Base-by-base conservation (phyloP, 1,140 invertebrate genomes). In the Eumeta japonica region DNA sequence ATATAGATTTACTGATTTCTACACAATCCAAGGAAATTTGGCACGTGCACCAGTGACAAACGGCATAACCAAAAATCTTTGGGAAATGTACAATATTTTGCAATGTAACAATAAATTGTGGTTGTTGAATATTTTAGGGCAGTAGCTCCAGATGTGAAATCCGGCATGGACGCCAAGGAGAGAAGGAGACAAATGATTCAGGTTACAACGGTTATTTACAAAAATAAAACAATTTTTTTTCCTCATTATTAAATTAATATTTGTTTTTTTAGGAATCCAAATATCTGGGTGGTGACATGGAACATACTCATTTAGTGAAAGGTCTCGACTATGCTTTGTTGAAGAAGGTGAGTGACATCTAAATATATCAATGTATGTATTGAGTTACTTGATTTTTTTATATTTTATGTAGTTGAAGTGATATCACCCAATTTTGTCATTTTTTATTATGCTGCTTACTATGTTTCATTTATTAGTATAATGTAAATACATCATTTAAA, bases 251-350 rank as follows among this genome's bases (percentile, higher is more conserved):
- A 9, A 15, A 14, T 16, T 35, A 17, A 27, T n/a, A 28, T 35
- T 13, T 45, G 35, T 39, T 41, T 29, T 67, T 66, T 16, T 53
- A 76, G 72, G 95, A 99, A 71, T 99, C 97, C 0, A 99, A 99
- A 78, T 99, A 95, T 76, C 90, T 99, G 76, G 97, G 97, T 64
- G 97, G 97, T 84, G 97, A 99, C 71, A 98, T 99, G 89, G 95
- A 98, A 51, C 97, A 99, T 58, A 99, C 97, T 72, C 97, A 99
- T 77, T 96, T 99, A 79, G 97, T 99, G 35, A 99, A 99, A 79
- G 97, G 97, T 71, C 80, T 99, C 7, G 97, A 99, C 85, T 99
- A 97, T 78, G 97, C 97, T 4, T 75, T 99, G n/a, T 74, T 99
- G 31, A 94, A 99, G 70, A 99, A 99, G 77, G 92, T 94, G 54